Evolutionary conservation across 2,113 vertebrate genomes (phyloP).

Genomic region (Hippotragus niger): DNA sequence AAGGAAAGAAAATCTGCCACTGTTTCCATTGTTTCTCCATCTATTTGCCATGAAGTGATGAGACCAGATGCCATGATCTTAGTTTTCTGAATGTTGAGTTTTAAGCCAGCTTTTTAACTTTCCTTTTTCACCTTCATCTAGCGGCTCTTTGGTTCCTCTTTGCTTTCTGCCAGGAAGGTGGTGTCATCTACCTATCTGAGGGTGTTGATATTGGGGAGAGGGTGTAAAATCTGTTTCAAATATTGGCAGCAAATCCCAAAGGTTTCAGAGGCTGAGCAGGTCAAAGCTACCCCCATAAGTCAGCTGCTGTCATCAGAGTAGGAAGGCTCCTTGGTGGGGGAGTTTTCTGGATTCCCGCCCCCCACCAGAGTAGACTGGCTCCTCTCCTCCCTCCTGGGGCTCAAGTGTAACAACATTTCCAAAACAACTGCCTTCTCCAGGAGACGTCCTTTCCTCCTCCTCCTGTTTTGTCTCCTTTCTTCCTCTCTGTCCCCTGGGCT

Average conservation of each 20-base stretch:
- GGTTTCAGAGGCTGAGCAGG: neutral
- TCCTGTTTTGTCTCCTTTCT: accelerated
- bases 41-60: neutral
- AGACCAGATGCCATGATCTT: neutral
- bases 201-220: neutral
- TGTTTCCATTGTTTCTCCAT: neutral
- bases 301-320: neutral
- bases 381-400: neutral
- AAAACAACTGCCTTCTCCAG: neutral
- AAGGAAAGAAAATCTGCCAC: neutral
- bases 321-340: neutral
- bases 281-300: neutral
- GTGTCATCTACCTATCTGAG: neutral
- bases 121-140: neutral
- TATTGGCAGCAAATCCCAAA: neutral
- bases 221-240: neutral
- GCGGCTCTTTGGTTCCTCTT: neutral
- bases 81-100: neutral
- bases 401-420: neutral
- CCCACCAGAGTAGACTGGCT: too few species aligned
- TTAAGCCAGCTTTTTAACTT: neutral
- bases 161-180: neutral
- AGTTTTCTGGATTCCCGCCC: neutral
- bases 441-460: too few species aligned
- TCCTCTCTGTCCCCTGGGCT: neutral